Evolutionary conservation across 1,140 invertebrate genomes (phyloP).

Genomic region (Ceratosolen fusciceps): DNA sequence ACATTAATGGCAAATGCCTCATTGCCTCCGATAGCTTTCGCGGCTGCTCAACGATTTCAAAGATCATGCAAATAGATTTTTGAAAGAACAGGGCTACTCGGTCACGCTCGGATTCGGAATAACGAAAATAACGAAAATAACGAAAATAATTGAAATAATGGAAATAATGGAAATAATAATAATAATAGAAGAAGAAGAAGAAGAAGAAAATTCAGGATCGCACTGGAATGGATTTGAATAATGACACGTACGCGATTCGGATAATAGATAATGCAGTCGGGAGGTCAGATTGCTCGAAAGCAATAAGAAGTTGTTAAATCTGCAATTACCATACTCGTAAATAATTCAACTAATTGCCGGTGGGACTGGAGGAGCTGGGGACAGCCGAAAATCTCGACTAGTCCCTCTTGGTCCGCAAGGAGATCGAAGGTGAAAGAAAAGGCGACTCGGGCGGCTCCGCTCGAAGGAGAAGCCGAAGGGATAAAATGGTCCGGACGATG

Average conservation of each 20-base stretch:
- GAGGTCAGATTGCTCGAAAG: slow-evolving; percentile 10
- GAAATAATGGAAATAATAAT: too few relatives aligned
- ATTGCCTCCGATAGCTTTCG: too few relatives aligned
- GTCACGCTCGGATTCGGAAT: background rate
- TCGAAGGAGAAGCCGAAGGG: background rate
- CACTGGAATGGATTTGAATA: background rate
- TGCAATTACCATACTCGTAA: slow-evolving; percentile 28
- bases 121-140: too few relatives aligned
- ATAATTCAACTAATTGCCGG: slow-evolving; percentile 28
- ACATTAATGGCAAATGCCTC: too few relatives aligned
- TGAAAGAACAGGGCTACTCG: background rate
- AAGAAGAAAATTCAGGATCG: too few relatives aligned
- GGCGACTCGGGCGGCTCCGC: background rate
- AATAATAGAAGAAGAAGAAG: too few relatives aligned
- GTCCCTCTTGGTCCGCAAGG: background rate
- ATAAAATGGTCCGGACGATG: slow-evolving; percentile 9
- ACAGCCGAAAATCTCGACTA: background rate
- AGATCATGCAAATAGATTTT: background rate
- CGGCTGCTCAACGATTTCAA: too few relatives aligned
- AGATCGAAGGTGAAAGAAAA: background rate
- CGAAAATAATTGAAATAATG: too few relatives aligned
- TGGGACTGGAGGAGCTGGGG: background rate
- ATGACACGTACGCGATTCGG: background rate
- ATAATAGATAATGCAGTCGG: slow-evolving; percentile 2
- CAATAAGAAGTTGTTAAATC: background rate